Evolutionary conservation across 2,113 vertebrate genomes (phyloP), one percentile per base, ranked within the genome.

Genomic region (Tachuris rubrigastra): DNA sequence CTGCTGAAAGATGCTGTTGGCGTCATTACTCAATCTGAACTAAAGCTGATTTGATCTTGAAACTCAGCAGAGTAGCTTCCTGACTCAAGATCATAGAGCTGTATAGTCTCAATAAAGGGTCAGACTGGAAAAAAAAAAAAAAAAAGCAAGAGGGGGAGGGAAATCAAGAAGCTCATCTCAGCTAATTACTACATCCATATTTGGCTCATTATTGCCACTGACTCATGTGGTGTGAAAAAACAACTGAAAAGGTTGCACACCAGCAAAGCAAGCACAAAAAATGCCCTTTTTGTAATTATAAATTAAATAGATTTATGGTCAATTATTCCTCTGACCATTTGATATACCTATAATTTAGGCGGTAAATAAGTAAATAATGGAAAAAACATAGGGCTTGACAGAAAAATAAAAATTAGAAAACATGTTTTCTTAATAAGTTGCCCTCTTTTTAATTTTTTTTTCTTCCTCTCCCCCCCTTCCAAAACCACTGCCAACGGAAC

Each of bases 251-350:
- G 65, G 20, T 87, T 96, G 60, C 67, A 83, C 49, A 67, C 59
- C 77, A 91, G 76, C 46, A 80, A 93, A 94, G 74, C 81, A 93
- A 75, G 91, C 42, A 37, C n/a, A 60, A 90, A 93, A 86, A 92
- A 80, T 42, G 50, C 47, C 72, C 80, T 93, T 95, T 90, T 33
- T 9, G n/a, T 83, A 95, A 93, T 85, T 56, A 75, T 71, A 80
- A 96, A 97, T 92, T 23, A 97, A 97, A 89, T 4, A 67, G 80
- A 95, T 97, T 96, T 94, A 90, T 58, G n/a, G 63, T 91, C 94
- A 97, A 96, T 96, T 86, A 86, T 41, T 76, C 53, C 63, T 91
- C 91, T 95, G 68, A 85, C 17, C 31, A 74, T 41, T 52, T 69
- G 71, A 69, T 42, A 80, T 44, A 92, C 75, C 52, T 92, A 27